Conservation (phyloP, 2,113 vertebrate genomes). For the Martes martes region DNA sequence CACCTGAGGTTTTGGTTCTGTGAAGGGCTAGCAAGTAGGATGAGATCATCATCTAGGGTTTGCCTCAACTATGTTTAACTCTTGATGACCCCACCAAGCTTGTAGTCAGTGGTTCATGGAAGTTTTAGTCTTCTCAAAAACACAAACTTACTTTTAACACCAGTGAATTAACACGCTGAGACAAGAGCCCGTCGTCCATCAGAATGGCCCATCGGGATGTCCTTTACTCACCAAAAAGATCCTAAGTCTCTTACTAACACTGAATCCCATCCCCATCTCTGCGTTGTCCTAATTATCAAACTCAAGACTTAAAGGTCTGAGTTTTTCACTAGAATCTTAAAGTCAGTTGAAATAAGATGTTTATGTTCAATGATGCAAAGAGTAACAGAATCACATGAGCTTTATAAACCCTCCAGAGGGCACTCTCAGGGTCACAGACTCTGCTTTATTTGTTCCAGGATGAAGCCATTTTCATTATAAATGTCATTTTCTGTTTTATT, state of each 20-base stretch:
- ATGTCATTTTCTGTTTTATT: not conserved
- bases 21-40: not conserved
- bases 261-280: not conserved
- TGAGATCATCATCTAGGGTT: not conserved
- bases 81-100: not conserved
- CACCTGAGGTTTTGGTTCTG: not conserved
- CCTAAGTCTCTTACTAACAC: not conserved
- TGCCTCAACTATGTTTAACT: not conserved
- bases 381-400: not conserved
- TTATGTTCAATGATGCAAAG: not conserved
- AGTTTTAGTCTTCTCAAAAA: not conserved
- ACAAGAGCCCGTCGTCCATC: not conserved
- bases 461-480: not conserved
- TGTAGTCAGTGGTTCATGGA: not conserved
- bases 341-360: not conserved
- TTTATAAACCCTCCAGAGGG: not conserved
- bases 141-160: not conserved
- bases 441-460: not conserved
- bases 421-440: not conserved
- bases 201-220: not conserved
- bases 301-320: not conserved
- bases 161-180: too few species aligned
- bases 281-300: not conserved
- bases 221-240: not conserved
- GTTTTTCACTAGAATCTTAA: not conserved